phyloP scores from a whole-genome alignment of 1,140 invertebrate genomes.

The Meloidogyne chitwoodi region DNA sequence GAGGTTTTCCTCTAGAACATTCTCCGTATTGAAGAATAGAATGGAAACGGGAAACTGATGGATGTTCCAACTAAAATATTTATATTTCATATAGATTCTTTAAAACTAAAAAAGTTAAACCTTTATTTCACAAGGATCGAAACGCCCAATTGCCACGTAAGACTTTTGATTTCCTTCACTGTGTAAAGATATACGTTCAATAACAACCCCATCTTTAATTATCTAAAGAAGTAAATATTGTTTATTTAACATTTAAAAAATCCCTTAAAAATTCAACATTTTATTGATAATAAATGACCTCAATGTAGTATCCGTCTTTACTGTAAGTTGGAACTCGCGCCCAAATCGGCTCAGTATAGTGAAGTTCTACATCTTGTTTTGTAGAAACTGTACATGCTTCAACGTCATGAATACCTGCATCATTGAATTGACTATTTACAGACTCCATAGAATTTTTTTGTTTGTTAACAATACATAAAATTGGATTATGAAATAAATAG shows the following conservation, averaged over 20 bases:
- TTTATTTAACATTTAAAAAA: neutral
- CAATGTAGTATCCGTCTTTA: slow-evolving; percentile 3
- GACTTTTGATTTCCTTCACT: slow-evolving; percentile 11
- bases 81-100: neutral
- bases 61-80: slow-evolving; percentile 25
- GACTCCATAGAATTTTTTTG: too few species aligned
- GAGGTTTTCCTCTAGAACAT: neutral
- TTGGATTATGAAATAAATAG: too few species aligned
- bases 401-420: neutral
- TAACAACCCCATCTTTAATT: slow-evolving; percentile 25
- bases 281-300: neutral
- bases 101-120: neutral
- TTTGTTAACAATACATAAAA: too few species aligned
- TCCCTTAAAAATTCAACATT: neutral
- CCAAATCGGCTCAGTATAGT: slow-evolving; percentile 9
- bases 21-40: slow-evolving; percentile 29
- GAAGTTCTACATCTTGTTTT: neutral
- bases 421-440: too few species aligned
- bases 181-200: slow-evolving; percentile 18
- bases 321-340: slow-evolving; percentile 1
- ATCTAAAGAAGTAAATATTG: slow-evolving; percentile 5
- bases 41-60: slow-evolving; percentile 31
- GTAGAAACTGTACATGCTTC: neutral
- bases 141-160: slow-evolving; percentile 23
- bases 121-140: slow-evolving; percentile 30